These are phyloP conservation scores for Hoplias malabaricus DNA, from an alignment of 2,113 vertebrate genomes.

Conservation along the genomic window DNA sequence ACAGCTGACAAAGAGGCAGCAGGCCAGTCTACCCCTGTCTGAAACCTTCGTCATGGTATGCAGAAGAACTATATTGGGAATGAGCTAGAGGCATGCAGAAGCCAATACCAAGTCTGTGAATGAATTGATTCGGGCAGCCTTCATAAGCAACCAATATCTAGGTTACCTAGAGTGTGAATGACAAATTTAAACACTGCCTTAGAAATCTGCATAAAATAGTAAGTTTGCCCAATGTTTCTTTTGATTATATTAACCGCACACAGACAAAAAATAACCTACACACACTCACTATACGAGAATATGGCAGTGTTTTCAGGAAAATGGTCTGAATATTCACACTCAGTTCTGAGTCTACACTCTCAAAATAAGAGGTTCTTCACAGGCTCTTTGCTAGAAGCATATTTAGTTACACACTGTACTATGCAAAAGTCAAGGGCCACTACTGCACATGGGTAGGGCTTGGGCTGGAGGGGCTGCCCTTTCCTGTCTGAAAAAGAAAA, in stretches of 20 bases:
- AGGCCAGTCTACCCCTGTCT: conserved; percentile 16
- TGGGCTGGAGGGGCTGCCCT: no score
- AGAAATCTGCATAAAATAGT: not conserved
- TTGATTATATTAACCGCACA: no score
- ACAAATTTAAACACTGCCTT: not conserved
- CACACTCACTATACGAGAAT: no score
- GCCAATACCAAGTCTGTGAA: not conserved
- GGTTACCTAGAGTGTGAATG: not conserved
- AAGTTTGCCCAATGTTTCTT: not conserved
- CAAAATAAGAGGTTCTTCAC: no score
- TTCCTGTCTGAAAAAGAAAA: no score
- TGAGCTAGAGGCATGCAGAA: not conserved
- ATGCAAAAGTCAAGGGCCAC: no score
- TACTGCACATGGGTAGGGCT: no score
- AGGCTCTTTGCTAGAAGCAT: no score
- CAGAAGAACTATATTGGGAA: not conserved
- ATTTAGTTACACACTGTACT: no score
- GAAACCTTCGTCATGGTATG: conserved; percentile 17
- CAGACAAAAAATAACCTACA: not conserved
- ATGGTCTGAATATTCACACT: no score
- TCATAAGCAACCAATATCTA: not conserved
- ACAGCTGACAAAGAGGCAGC: conserved; percentile 24
- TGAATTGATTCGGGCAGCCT: not conserved
- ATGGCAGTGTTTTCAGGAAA: not conserved
- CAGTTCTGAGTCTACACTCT: not conserved